Evolutionary conservation across 2,113 vertebrate genomes (phyloP).

Genomic region (Pangasianodon hypophthalmus): DNA sequence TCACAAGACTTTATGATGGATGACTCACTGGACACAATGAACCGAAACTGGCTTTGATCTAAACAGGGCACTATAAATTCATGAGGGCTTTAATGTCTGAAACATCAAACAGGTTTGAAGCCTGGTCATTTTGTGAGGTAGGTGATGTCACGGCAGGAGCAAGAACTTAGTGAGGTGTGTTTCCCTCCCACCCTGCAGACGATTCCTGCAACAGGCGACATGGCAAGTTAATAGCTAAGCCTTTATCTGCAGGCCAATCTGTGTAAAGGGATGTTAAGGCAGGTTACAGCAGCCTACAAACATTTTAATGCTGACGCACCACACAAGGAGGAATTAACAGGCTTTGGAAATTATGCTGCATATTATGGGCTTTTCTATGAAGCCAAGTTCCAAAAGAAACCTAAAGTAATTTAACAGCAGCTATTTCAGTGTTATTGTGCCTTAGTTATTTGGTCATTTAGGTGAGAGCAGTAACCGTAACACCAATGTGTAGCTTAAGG

Average conservation of each 20-base stretch:
- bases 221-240: slow-evolving; percentile 47
- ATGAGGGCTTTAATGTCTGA: slow-evolving; percentile 25
- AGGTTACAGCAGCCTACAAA: slow-evolving; percentile 36
- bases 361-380: not conserved
- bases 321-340: not conserved
- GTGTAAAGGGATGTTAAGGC: slow-evolving; percentile 41
- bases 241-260: slow-evolving; percentile 44
- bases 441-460: not conserved
- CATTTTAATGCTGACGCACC: slow-evolving; percentile 26
- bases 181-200: slow-evolving; percentile 37
- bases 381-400: not conserved
- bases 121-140: slow-evolving; percentile 7
- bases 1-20: not conserved
- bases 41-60: slow-evolving; percentile 38
- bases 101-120: slow-evolving; percentile 40
- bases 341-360: not conserved
- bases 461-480: not conserved
- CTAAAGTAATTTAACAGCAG: not conserved
- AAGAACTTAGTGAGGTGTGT: slow-evolving; percentile 25
- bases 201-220: slow-evolving; percentile 28
- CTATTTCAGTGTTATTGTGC: not conserved
- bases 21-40: slow-evolving; percentile 27
- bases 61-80: slow-evolving; percentile 25
- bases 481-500: slow-evolving; percentile 26
- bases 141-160: slow-evolving; percentile 20